Base-by-base conservation (phyloP, 2,797 vertebrate species). In the Pelochelys cantorii region DNA sequence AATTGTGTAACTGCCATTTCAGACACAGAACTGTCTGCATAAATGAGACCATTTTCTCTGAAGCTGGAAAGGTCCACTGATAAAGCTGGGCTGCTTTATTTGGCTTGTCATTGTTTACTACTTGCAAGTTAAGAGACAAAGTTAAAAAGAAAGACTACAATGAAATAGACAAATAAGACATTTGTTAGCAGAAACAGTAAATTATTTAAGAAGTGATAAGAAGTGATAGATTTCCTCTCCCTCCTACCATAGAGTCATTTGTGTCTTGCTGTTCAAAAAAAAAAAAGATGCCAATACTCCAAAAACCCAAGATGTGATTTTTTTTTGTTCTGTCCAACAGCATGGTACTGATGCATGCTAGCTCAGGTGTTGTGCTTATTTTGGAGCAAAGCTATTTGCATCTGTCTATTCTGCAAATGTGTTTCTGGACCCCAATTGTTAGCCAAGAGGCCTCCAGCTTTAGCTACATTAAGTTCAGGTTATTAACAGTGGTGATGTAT, bases 141-240 rank as follows among this genome's bases (percentile, higher is more conserved):
- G 6, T 53, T 1, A 0, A 88, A 87, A 74, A 90, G 57, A 25
- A 1, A 91, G 56, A 56, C 77, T 89, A 89, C 90, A 91, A 88
- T 11, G 11, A 80, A 75, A 65, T 92, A 93, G 95, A 96, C 96
- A 97, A 97, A 97, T 97, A 96, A 93, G 88, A 52, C 2, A 1
- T 59, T 0, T 31, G 92, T 71, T 93, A 86, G 93, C 95, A 96
- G 95, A 81, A 65, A 95, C 94, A 94, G 85, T 94, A 78, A 96
- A 91, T 91, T 94, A 95, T 94, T 95, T 92, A 87, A 95, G 87
- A 93, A 95, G 85, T 2, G 2, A 81, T 0, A 1, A 94, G 86
- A 93, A 95, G 85, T 2, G 2, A 81, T 0, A 1, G 0, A 4
- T 68, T 15, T 54, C 56, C 92, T 3, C 0, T 23, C 14, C 80